Base-by-base conservation (phyloP, 1,140 invertebrate species). In the Dreissena polymorpha region DNA sequence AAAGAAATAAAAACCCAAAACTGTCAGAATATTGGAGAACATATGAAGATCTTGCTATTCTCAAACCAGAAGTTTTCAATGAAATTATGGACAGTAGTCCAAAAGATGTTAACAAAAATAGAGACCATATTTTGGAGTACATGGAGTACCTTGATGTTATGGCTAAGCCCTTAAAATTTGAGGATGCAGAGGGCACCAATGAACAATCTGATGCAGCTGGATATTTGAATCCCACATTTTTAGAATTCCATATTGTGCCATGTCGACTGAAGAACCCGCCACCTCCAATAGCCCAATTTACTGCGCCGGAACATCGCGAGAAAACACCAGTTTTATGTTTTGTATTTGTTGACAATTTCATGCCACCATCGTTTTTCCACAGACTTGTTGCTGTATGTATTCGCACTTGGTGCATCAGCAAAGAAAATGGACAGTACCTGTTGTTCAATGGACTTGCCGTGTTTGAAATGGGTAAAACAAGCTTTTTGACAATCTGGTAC, bases 281-380 rank as follows among this genome's bases (percentile, higher is more conserved):
- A 39, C 39, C 39, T 39, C 39, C 39, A 39, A 39, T 39, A 39
- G 39, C 39, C 39, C 39, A 39, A 2, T 39, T 39, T 39, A 49
- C 67, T 16, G 25, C 18, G 21, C 76, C 65, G 12, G 1, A 55
- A 21, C 21, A 70, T 21, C 14, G n/a, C 25, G 18, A 70, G 21
- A 39, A 57, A 5, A 78, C 76, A 0, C 67, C 76, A 2, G 60
- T 78, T 14, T 21, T 78, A 39, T 67, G 63, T 14, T 18, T 69
- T 12, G 18, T 39, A 10, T 78, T 78, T 16, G 55, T 21, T 12
- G 51, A 78, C 29, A 53, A 53, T 13, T 78, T 78, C 18, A 68
- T 78, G 76, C 76, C 76, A 70, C 76, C 76, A 57, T 68, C 76
- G 8, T 23, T 78, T 16, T 78, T 78, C 21, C 76, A 78, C 29